phyloP scores from a whole-genome alignment of 2,797 vertebrate genomes.

The Meriones psammophilus region DNA sequence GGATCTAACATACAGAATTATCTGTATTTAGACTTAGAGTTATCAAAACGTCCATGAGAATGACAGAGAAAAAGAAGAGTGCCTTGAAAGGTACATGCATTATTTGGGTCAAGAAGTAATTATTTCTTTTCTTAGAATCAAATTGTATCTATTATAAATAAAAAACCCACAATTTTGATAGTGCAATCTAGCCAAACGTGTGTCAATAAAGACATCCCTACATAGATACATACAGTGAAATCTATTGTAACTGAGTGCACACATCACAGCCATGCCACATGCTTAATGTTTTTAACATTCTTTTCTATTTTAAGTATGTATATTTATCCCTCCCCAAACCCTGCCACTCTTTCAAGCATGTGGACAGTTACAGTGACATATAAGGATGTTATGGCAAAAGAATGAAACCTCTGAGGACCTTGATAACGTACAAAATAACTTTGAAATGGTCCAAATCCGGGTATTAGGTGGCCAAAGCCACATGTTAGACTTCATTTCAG shows the following conservation, averaged over 20 bases:
- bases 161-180: neutral
- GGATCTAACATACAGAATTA: slow-evolving; percentile 10
- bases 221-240: neutral
- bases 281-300: neutral
- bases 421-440: neutral
- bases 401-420: neutral
- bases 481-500: neutral
- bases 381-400: neutral
- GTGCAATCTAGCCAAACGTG: neutral
- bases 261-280: neutral
- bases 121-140: slow-evolving; percentile 13
- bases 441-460: neutral
- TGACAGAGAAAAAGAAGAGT: neutral
- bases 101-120: neutral
- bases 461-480: neutral
- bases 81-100: neutral
- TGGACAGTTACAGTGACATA: neutral
- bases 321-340: neutral
- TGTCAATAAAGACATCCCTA: neutral
- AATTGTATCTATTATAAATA: neutral
- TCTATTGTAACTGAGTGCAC: neutral
- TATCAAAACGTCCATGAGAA: slow-evolving; percentile 59
- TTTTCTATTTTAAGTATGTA: neutral
- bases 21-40: slow-evolving; percentile 42
- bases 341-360: neutral